Evolutionary conservation across 2,113 vertebrate species (phyloP).

Genomic region (Gobiocypris rarus): DNA sequence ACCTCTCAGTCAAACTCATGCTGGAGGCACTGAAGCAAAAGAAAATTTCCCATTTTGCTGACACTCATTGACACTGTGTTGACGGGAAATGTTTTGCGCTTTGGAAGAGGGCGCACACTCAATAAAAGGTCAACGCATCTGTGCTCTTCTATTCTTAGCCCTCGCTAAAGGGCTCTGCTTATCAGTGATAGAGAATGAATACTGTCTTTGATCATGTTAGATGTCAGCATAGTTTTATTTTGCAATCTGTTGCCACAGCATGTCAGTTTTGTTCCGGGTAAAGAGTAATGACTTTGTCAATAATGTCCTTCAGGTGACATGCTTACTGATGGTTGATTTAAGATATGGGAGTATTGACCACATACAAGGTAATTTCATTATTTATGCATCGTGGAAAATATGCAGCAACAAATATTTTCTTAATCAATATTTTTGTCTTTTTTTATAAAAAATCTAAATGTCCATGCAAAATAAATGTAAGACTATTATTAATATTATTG

Average conservation of each 20-base stretch:
- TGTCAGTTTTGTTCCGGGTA: not conserved
- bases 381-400: not conserved
- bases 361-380: not conserved
- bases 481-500: not conserved
- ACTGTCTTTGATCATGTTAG: conserved; percentile 21
- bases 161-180: conserved; percentile 4
- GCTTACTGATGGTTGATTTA: not conserved
- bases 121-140: conserved; percentile 22
- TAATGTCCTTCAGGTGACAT: not conserved
- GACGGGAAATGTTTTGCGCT: conserved; percentile 1
- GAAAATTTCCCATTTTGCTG: not conserved
- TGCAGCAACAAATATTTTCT: not conserved
- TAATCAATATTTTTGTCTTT: not conserved
- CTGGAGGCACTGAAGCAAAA: not conserved
- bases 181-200: conserved; percentile 7
- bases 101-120: not conserved
- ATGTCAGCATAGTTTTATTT: conserved; percentile 15
- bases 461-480: not conserved
- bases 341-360: not conserved
- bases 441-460: not conserved
- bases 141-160: conserved; percentile 18
- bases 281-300: not conserved
- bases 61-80: not conserved
- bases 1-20: not conserved
- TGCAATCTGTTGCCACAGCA: not conserved